These are phyloP conservation scores for Hucho hucho DNA, from an alignment of 2,113 vertebrate species.

Conservation along the genomic window DNA sequence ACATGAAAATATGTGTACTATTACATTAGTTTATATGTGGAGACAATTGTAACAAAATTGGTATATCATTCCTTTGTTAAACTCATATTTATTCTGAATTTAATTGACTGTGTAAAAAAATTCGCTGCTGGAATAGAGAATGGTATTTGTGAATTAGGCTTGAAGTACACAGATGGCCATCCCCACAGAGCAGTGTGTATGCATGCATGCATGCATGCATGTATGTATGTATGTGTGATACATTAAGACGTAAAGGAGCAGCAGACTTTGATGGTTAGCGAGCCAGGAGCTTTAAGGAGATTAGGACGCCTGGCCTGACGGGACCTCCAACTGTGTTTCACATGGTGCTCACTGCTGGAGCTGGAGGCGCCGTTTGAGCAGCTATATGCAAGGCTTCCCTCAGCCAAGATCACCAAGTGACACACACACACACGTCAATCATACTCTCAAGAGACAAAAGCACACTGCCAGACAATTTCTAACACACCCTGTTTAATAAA, in stretches of 20 bases:
- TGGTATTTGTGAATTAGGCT: constrained; percentile 1
- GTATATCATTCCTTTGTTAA: not conserved
- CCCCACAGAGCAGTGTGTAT: not conserved
- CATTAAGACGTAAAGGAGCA: constrained; percentile 12
- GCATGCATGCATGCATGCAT: not conserved
- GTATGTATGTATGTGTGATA: not conserved
- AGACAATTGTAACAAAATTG: not conserved
- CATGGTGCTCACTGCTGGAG: constrained; percentile 40
- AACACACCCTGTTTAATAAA: not conserved
- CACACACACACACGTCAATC: constrained; percentile 3
- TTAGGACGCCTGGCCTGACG: constrained; percentile 49
- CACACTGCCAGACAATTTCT: constrained; percentile 1
- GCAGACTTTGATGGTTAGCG: constrained; percentile 27
- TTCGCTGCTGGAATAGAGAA: constrained; percentile 12
- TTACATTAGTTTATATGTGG: not conserved
- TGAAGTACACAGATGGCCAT: constrained; percentile 27
- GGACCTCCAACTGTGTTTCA: constrained; percentile 43
- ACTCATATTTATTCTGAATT: not conserved
- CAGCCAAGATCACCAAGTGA: constrained; percentile 43
- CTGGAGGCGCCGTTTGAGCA: constrained; percentile 25
- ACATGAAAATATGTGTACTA: not conserved
- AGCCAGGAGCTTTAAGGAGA: constrained; percentile 61
- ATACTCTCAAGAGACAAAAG: constrained; percentile 7
- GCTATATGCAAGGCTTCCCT: constrained; percentile 38
- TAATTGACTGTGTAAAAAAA: constrained; percentile 7